Base-by-base conservation (phyloP, 2,113 vertebrate genomes). In the Spilogale gracilis region DNA sequence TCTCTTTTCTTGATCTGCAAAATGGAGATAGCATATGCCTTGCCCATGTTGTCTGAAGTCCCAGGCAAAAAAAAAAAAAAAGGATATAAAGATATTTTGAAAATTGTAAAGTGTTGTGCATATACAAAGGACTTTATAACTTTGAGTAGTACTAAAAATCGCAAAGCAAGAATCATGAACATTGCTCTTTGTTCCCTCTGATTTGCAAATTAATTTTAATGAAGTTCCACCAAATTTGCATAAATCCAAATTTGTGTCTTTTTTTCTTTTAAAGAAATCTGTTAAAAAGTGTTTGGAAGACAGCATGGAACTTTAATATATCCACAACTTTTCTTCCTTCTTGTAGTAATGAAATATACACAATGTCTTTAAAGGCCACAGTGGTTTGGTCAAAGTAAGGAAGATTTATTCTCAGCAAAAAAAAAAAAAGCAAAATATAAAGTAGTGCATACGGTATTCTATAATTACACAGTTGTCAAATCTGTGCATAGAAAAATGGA, bases 151-250 rank as follows among this genome's bases (percentile, higher is more conserved):
- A 79, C 30, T 67, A n/a, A 80, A 87, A 81, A 25, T 11, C 12
- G 13, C 50, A 65, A n/a, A n/a, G 48, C n/a, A 61, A 50, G 30
- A 65, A 67, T 67, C 9, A 2, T 16, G 43, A 91, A 23, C 52
- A 83, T n/a, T 20, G 38, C 1, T 45, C 74, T n/a, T 80, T 78
- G 10, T 93, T 89, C 30, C 9, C 20, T 89, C 60, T 27, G 30
- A 60, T n/a, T 91, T 91, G 54, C 32, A 82, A 92, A 71, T 94
- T 61, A 78, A 82, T 93, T 95, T 73, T 45, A 91, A 50, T 60
- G 17, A 78, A 56, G 94, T 67, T 23, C 50, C 69, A 48, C 67
- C 6, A 63, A 80, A 65, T 67, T 61, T 76, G 56, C 88, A 84
- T 90, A 89, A 27, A 18, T 50, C 56, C 43, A 81, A 79, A 91